Conservation (phyloP, 1,140 invertebrate genomes). For the Cyclargus thomasi region DNA sequence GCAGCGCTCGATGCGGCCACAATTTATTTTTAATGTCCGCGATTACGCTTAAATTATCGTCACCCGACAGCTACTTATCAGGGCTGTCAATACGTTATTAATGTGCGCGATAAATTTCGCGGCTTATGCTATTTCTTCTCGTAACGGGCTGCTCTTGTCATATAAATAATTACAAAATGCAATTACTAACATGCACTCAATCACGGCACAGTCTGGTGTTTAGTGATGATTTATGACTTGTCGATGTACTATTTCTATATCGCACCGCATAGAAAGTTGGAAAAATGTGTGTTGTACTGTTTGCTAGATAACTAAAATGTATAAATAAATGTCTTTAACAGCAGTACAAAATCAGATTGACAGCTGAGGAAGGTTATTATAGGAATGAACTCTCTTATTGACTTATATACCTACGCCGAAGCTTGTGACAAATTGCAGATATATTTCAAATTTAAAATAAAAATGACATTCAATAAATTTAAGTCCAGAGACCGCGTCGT, state of each 20-base stretch:
- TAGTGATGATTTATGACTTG: not conserved
- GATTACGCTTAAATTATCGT: conserved; percentile 14
- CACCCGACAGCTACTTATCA: conserved; percentile 13
- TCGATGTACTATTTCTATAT: not conserved
- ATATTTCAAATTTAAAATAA: not conserved
- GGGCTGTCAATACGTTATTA: conserved; percentile 15
- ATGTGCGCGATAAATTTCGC: conserved; percentile 16
- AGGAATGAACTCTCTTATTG: too few relatives aligned
- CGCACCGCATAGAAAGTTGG: not conserved
- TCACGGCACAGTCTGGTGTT: conserved; percentile 11
- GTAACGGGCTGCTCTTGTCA: conserved; percentile 14
- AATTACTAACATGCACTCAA: conserved; percentile 18
- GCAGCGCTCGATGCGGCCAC: not conserved
- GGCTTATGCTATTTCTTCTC: conserved; percentile 8
- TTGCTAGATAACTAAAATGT: too few relatives aligned
- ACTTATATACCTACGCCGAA: not conserved
- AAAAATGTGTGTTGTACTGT: too few relatives aligned
- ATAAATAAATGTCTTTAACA: too few relatives aligned
- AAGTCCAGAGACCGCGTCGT: not conserved
- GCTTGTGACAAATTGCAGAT: not conserved
- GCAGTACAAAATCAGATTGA: too few relatives aligned
- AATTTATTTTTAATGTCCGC: conserved; percentile 12
- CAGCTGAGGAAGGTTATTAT: too few relatives aligned
- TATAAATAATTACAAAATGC: conserved; percentile 18
- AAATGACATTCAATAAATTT: not conserved